These are phyloP conservation scores for Girardia tigrina DNA, from an alignment of 2,888 invertebrate species.

Conservation along the genomic window DNA sequence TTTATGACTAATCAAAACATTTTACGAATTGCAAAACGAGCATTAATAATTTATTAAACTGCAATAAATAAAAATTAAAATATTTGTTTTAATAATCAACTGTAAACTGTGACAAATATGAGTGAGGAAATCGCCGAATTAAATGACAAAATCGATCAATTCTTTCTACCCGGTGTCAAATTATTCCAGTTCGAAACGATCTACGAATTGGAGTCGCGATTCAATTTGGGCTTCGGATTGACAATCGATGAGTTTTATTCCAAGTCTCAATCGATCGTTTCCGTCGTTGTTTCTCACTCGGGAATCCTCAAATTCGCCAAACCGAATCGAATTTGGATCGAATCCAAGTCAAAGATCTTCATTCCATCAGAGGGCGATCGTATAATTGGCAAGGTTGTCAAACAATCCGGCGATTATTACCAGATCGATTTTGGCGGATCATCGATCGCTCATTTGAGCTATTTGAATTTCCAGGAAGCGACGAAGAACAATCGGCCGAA, in stretches of 20 bases:
- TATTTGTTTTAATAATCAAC: too few species aligned
- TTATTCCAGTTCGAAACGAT: not conserved
- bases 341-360: not conserved
- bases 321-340: slow-evolving; percentile 6
- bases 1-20: too few species aligned
- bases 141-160: not conserved
- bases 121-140: not conserved
- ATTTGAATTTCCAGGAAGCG: not conserved
- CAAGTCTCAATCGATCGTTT: not conserved
- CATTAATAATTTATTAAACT: too few species aligned
- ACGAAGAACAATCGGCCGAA: not conserved
- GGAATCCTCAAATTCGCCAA: not conserved
- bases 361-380: not conserved
- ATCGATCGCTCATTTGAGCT: not conserved
- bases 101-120: too few species aligned
- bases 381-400: not conserved
- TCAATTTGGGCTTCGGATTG: not conserved
- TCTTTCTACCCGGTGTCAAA: not conserved
- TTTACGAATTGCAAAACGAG: too few species aligned
- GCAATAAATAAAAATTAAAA: too few species aligned
- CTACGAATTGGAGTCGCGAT: not conserved
- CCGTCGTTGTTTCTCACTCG: not conserved
- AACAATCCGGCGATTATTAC: slow-evolving; percentile 8
- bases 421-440: not conserved
- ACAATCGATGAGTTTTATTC: not conserved